phyloP scores from a whole-genome alignment of 2,888 invertebrate species.

The Eristalis pertinax region DNA sequence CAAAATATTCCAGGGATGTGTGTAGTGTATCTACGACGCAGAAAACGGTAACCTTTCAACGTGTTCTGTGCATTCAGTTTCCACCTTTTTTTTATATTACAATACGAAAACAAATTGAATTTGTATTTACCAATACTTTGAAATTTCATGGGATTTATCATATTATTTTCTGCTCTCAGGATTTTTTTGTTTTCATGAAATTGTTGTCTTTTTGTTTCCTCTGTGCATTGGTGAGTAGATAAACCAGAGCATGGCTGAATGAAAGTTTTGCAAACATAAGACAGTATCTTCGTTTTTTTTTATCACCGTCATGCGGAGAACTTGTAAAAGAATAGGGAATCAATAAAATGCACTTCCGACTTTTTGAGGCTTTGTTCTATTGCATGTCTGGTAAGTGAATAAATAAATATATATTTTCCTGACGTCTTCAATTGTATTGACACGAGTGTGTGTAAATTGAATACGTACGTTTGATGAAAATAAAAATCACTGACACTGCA shows the following conservation, averaged over 20 bases:
- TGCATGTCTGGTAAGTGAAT: neutral
- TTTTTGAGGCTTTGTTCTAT: neutral
- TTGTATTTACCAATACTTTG: constrained; percentile 39
- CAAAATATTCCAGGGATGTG: neutral
- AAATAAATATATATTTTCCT: neutral
- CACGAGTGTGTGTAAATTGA: neutral
- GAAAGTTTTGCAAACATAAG: neutral
- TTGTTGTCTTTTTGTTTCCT: neutral
- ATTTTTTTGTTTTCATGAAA: neutral
- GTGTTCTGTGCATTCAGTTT: neutral
- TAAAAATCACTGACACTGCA: neutral
- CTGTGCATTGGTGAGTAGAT: neutral
- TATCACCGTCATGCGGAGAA: neutral
- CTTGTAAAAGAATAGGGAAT: neutral
- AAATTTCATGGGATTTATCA: constrained; percentile 20
- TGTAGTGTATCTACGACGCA: neutral
- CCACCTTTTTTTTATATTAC: constrained; percentile 8
- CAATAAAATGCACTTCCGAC: neutral
- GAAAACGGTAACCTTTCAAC: neutral
- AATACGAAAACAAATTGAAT: constrained; percentile 39
- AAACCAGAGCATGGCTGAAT: neutral
- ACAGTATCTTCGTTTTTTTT: neutral
- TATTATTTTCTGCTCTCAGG: constrained; percentile 5
- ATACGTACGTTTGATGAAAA: neutral
- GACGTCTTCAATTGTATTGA: neutral